Base-by-base conservation (phyloP, 64 coral and sea anemone genomes). In the Acropora tenuis region DNA sequence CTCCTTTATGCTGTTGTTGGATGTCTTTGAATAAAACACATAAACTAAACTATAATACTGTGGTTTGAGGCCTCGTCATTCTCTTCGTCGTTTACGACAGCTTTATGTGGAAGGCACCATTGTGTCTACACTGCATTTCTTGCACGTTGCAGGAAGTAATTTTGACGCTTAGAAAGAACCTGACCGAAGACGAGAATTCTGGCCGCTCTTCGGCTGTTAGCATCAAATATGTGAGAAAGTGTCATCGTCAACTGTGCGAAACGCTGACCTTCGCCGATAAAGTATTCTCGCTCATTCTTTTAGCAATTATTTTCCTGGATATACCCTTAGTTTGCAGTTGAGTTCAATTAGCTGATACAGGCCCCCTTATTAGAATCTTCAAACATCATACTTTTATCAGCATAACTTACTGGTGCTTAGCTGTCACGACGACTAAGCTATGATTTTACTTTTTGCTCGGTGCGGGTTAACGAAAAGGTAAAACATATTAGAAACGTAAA, bases 381-480 rank as follows among this genome's bases (percentile, higher is more conserved):
- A 48, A 44, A 84, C 15, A 1, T 47, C 16, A 48, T 48, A 47
- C 48, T 7, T 69, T 6, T 84, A 8, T 69, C 2, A n/a, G 10
- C 17, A 4, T 84, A 6, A 5, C 48, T 43, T 84, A 84, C 16
- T 84, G 81, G 81, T 69, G 60, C 17, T 8, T n/a, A 3, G 10
- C 5, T 41, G 43, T 69, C 3, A 48, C 59, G 6, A 15, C 4
- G 69, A 69, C 8, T 47, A 69, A 69, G 61, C 60, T 17, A 17
- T 84, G 13, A 18, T 85, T 2, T 10, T 72, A 4, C 4, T 2
- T 2, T 69, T 7, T 19, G 82, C 16, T 2, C 16, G 5, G 65
- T 72, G 2, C 17, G 8, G 50, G 82, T 85, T 7, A 85, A 85
- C 46, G 82, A 71, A 1, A 85, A 85, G 66, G 82, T 85, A 49